Evolutionary conservation across 2,888 invertebrate genomes (phyloP).

Genomic region (Tyria jacobaeae): DNA sequence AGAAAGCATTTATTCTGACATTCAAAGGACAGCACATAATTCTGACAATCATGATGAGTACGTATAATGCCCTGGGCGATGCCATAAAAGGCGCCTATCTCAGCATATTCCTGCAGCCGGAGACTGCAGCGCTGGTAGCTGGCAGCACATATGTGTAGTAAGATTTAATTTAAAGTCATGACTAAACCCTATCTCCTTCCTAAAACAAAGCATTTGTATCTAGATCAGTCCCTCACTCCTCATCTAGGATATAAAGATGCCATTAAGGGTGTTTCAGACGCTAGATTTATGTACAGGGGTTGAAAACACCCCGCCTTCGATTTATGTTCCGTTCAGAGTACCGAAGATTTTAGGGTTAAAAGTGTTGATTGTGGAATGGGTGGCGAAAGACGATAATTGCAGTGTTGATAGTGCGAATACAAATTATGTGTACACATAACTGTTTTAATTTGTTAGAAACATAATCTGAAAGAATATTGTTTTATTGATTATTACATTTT

Average conservation of each 20-base stretch:
- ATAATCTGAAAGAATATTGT: no score
- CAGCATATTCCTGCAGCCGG: no score
- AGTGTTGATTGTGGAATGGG: slow-evolving; percentile 41
- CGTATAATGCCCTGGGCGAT: no score
- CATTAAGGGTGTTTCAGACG: slow-evolving; percentile 64
- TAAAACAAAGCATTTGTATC: slow-evolving; percentile 48
- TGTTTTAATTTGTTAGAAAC: not conserved
- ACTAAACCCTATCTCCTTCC: slow-evolving; percentile 11
- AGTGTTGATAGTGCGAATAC: slow-evolving; percentile 2
- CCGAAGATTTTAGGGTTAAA: slow-evolving; percentile 42
- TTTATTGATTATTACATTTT: no score
- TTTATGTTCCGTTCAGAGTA: slow-evolving; percentile 48
- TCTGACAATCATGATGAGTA: no score
- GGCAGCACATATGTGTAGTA: no score
- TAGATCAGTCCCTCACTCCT: slow-evolving; percentile 59
- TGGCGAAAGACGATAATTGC: slow-evolving; percentile 15
- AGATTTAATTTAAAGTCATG: not conserved
- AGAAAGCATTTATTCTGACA: no score
- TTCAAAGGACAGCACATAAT: no score
- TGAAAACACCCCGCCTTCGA: slow-evolving; percentile 52
- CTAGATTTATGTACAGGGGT: slow-evolving; percentile 69
- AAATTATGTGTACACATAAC: not conserved
- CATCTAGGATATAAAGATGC: slow-evolving; percentile 65
- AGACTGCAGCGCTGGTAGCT: no score
- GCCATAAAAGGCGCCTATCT: no score